Base-by-base conservation (phyloP, 2,797 vertebrate species). In the Acomys russatus region DNA sequence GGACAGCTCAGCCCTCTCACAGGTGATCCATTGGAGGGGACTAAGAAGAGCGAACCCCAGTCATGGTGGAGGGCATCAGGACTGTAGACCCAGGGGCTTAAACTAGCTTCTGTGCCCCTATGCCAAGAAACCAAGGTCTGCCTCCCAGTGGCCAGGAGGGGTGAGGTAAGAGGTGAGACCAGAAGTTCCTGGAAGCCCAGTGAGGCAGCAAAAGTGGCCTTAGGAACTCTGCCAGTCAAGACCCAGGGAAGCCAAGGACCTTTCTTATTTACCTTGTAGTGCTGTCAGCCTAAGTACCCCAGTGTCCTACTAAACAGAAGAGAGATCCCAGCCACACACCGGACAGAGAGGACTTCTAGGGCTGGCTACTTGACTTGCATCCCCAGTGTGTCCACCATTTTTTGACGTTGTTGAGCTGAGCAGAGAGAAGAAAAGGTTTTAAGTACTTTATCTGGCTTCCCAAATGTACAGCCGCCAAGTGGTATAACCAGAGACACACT, bases 381-480 rank as follows among this genome's bases (percentile, higher is more conserved):
- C 28, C 83, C 30, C 49, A 9, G 63, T 12, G 91, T 98, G 96
- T 97, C 96, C 93, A 97, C 68, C n/a, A 38, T 44, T 70, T 56
- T 98, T 96, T 96, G 97, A 98, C 97, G 97, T 98, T 97, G 64
- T 22, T 54, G 64, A n/a, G 96, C 97, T 97, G 68, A 98, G 97
- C 96, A 96, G 84, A 95, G 95, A 94, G 95, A 94, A 98, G 97
- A 97, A 97, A 14, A 78, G 23, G 96, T 96, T 97, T 97, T 97
- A 97, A 97, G 98, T 93, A 93, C 97, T 98, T 95, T 89, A 54
- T 70, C 95, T 95, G 97, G 97, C 98, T 98, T 97, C 97, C 97
- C 97, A 97, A 97, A 97, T 17, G 3, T 92, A 95, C 97, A 97
- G 97, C 97, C 97, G 93, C 64, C 91, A 98, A 97, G 97, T 98